Base-by-base conservation (phyloP, 1,140 invertebrate genomes). In the Caenorhabditis briggsae region DNA sequence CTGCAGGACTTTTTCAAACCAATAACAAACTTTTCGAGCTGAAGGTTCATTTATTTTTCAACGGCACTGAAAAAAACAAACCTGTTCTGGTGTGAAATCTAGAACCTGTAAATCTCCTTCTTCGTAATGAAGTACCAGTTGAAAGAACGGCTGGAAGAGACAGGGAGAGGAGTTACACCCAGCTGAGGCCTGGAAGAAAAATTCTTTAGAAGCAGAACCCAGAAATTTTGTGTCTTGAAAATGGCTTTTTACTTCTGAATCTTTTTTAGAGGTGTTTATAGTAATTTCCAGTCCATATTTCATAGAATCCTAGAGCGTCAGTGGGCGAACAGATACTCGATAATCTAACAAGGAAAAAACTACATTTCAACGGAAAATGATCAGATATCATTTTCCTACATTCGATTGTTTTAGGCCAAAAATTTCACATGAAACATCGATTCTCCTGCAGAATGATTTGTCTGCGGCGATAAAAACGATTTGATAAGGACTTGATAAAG, bases 121-220 rank as follows among this genome's bases (percentile, higher is more conserved):
- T 58, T 85, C 84, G 53, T 70, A 61, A 65, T 85, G 64, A 56
- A 85, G 58, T n/a, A 85, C 64, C 3, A 85, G 41, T 16, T 50
- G 46, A 14, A 85, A 64, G 50, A 85, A 48, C 9, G 84, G 50
- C 43, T 74, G 64, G 23, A 85, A 56, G 9, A 74, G 46, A 16
- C 14, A 14, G 6, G 84, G 84, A 55, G 84, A 74, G 16, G 61
- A 85, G 84, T 85, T 50, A 33, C 46, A 53, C 25, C 43, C 20
- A 41, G 58, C 20, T 12, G 84, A 70, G 5, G 84, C 64, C 84
- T 85, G 59, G 14, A 61, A 25, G 5, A 61, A 41, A 20, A 23
- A 5, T 20, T 23, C 1, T 43, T 70, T 43, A 18, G 16, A 46
- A 43, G 43, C 23, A 20, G 5, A 25, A 23, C 33, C 33, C 33